These are phyloP conservation scores for Archilochus colubris DNA, from an alignment of 2,113 vertebrate species.

Conservation along the genomic window DNA sequence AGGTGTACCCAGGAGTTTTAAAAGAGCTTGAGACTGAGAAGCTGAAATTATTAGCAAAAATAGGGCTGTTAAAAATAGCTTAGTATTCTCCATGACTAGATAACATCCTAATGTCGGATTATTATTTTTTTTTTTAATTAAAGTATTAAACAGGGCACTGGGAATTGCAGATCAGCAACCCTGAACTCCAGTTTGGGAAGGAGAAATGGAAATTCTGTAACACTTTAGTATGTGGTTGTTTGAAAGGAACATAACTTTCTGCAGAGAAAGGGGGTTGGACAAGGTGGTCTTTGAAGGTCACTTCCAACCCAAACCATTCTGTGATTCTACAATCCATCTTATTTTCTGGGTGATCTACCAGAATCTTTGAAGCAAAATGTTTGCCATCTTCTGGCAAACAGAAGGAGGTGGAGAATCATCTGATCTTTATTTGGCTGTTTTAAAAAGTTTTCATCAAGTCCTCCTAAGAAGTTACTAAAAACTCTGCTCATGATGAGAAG, in stretches of 20 bases:
- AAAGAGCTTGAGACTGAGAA: background rate
- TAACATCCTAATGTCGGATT: background rate
- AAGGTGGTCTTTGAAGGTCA: background rate
- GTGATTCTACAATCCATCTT: background rate
- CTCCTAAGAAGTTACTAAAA: background rate
- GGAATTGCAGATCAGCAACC: background rate
- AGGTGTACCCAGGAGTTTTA: background rate
- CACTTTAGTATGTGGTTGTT: background rate
- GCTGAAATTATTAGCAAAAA: background rate
- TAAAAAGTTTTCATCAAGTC: background rate
- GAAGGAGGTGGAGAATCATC: background rate
- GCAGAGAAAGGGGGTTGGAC: background rate
- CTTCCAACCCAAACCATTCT: background rate
- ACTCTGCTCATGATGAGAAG: background rate
- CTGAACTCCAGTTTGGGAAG: background rate
- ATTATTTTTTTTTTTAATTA: background rate
- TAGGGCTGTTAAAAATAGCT: background rate
- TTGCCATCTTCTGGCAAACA: background rate
- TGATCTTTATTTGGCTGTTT: background rate
- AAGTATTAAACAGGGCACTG: background rate
- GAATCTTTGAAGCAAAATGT: background rate
- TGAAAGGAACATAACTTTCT: background rate
- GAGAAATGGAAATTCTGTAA: background rate
- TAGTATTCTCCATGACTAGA: background rate
- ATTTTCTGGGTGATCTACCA: background rate